phyloP scores from a whole-genome alignment of 2,113 vertebrate genomes.

The Ammodramus savannarum region DNA sequence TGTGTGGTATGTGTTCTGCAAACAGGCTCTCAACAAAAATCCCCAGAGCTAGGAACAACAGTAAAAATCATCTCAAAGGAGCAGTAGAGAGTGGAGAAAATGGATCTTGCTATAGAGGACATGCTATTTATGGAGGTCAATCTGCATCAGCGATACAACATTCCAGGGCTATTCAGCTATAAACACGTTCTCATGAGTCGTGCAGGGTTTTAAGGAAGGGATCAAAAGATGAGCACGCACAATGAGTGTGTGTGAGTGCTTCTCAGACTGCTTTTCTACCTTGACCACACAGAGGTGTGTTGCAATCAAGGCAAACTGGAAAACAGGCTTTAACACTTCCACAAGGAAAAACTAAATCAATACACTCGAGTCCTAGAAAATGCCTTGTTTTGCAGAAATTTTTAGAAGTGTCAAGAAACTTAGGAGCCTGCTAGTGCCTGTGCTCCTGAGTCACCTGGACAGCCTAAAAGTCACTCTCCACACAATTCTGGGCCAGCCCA shows the following conservation, averaged over 20 bases:
- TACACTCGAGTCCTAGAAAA: background rate
- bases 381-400: background rate
- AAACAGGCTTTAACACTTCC: background rate
- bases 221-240: constrained; percentile 25
- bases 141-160: constrained; percentile 45
- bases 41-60: constrained; percentile 38
- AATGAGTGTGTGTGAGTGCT: background rate
- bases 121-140: constrained; percentile 56
- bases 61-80: constrained; percentile 56
- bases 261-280: constrained; percentile 19
- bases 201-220: constrained; percentile 15
- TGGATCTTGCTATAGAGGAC: constrained; percentile 27
- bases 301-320: background rate
- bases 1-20: constrained; percentile 38
- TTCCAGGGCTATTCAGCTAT: constrained; percentile 22
- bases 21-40: constrained; percentile 40
- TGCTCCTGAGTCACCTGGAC: background rate
- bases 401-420: background rate
- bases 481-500: background rate
- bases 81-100: constrained; percentile 29
- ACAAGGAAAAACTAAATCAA: background rate
- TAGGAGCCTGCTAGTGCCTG: background rate
- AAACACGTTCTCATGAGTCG: background rate
- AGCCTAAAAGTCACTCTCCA: background rate
- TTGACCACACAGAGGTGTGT: background rate